phyloP scores from a whole-genome alignment of 2,888 invertebrate species.

The Eupithecia vulgata region DNA sequence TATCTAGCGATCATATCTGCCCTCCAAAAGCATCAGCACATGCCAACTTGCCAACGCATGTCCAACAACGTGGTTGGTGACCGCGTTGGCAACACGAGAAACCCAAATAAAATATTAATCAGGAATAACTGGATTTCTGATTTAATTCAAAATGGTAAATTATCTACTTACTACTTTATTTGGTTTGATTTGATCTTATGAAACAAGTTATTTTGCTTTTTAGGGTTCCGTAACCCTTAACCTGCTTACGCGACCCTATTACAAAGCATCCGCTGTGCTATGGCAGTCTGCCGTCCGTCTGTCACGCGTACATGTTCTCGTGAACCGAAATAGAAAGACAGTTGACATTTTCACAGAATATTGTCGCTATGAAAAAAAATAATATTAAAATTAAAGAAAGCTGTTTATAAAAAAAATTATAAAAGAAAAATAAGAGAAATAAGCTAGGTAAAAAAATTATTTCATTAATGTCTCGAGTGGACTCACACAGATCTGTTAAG shows the following conservation, averaged over 20 bases:
- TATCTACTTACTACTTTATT: neutral
- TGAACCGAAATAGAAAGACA: no score
- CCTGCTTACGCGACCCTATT: neutral
- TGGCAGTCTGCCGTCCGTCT: neutral
- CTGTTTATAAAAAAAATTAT: no score
- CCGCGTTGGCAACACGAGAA: conserved; percentile 7
- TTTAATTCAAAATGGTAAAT: neutral
- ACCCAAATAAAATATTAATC: conserved; percentile 3
- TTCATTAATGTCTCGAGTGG: no score
- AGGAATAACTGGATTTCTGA: neutral
- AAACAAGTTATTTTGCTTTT: neutral
- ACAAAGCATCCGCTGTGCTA: neutral
- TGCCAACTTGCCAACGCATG: conserved; percentile 5
- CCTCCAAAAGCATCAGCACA: neutral
- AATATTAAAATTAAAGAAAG: no score
- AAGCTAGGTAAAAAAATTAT: no score
- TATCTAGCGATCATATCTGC: neutral
- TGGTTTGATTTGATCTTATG: neutral
- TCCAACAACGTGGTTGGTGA: neutral
- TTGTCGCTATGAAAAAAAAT: no score
- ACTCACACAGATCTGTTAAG: no score
- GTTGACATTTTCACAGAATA: no score
- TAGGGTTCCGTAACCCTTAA: neutral
- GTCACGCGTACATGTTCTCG: neutral
- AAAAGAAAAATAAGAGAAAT: no score